phyloP scores from a whole-genome alignment of 2,888 invertebrate genomes.

The Chironomus tentans region DNA sequence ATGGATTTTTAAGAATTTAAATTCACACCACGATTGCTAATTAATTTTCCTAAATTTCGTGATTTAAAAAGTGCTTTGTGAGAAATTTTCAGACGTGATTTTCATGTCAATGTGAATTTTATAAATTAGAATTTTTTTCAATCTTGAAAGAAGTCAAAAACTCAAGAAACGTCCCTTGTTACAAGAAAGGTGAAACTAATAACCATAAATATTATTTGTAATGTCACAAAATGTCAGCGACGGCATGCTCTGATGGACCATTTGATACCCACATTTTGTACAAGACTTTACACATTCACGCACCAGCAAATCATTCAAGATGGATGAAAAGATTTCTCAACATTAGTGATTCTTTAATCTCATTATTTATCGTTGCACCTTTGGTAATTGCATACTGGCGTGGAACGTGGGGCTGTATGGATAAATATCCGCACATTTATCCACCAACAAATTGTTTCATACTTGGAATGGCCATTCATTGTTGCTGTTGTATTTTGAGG shows the following conservation, averaged over 20 bases:
- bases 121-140: too few species aligned
- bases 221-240: conserved; percentile 6
- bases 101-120: too few species aligned
- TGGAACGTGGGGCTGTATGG: conserved; percentile 47
- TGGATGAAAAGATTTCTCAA: conserved; percentile 30
- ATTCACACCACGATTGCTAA: too few species aligned
- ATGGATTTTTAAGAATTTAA: too few species aligned
- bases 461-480: conserved; percentile 47
- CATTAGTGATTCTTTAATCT: conserved; percentile 29
- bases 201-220: not conserved
- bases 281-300: not conserved
- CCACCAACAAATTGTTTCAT: conserved; percentile 42
- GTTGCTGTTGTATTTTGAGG: conserved; percentile 49
- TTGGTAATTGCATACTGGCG: conserved; percentile 48
- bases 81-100: too few species aligned
- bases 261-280: conserved; percentile 21
- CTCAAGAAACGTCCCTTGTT: not conserved
- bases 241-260: conserved; percentile 6
- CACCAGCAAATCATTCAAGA: conserved; percentile 27
- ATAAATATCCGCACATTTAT: conserved; percentile 42
- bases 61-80: too few species aligned
- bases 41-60: too few species aligned
- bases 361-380: conserved; percentile 35
- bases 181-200: not conserved
- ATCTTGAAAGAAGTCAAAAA: too few species aligned